Evolutionary conservation across 1,140 invertebrate species (phyloP).

Genomic region (Meteorus sp.): DNA sequence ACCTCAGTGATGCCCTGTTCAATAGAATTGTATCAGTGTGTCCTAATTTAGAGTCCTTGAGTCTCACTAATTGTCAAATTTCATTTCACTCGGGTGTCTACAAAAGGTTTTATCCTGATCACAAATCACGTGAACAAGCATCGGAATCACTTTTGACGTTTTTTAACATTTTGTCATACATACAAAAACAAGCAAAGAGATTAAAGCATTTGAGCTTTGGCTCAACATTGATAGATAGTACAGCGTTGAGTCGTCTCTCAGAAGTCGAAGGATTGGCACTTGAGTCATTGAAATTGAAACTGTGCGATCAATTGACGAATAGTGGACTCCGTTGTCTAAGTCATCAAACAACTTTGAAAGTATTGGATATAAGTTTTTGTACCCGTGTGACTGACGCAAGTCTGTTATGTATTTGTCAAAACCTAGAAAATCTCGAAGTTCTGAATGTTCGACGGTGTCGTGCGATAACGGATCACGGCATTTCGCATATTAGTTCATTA

Average conservation of each 20-base stretch:
- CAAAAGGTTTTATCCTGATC: conserved; percentile 67
- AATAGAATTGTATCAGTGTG: conserved; percentile 66
- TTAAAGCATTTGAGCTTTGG: conserved; percentile 67
- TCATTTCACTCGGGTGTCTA: conserved; percentile 70
- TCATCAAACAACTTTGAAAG: conserved; percentile 62
- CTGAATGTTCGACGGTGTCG: conserved; percentile 64
- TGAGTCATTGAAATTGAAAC: conserved; percentile 61
- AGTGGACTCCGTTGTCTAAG: conserved; percentile 63
- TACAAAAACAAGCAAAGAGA: conserved; percentile 58
- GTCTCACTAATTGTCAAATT: conserved; percentile 68
- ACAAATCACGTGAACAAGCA: conserved; percentile 53
- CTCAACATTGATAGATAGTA: conserved; percentile 67
- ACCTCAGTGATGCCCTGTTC: conserved; percentile 72
- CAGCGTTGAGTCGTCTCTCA: conserved; percentile 61
- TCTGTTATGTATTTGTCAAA: conserved; percentile 62
- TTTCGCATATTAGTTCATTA: conserved; percentile 60
- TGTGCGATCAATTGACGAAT: conserved; percentile 70
- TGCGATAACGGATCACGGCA: conserved; percentile 65
- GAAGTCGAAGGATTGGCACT: conserved; percentile 61
- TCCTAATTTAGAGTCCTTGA: conserved; percentile 63
- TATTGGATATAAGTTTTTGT: conserved; percentile 67
- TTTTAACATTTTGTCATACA: conserved; percentile 64
- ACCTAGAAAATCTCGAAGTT: conserved; percentile 60
- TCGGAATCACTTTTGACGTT: conserved; percentile 73
- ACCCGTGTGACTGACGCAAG: conserved; percentile 66